Evolutionary conservation across 2,888 invertebrate species (phyloP).

Genomic region (Chloromyia formosa): DNA sequence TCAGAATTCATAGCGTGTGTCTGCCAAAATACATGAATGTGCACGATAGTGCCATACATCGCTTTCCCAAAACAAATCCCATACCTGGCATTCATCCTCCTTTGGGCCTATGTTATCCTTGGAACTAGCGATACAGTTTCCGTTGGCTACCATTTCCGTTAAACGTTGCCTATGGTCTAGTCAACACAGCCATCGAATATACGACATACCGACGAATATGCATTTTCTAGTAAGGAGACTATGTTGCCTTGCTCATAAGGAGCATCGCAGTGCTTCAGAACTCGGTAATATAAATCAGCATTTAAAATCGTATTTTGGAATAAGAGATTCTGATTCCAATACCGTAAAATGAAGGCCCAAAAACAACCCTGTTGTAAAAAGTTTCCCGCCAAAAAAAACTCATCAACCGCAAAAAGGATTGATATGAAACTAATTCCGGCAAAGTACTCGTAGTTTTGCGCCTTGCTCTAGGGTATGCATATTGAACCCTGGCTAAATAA

Average conservation of each 20-base stretch:
- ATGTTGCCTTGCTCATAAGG: not conserved
- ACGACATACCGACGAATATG: slow-evolving; percentile 23
- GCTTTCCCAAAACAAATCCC: slow-evolving; percentile 32
- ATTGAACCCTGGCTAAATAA: too few species aligned
- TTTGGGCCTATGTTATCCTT: slow-evolving; percentile 33
- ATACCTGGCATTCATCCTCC: slow-evolving; percentile 45
- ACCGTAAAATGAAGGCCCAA: too few species aligned
- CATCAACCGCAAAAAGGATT: too few species aligned
- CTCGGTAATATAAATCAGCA: too few species aligned
- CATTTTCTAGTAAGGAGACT: slow-evolving; percentile 5
- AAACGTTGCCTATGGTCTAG: not conserved
- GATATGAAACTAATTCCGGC: too few species aligned
- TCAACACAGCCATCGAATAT: slow-evolving; percentile 2
- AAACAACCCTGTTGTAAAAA: too few species aligned
- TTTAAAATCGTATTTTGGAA: too few species aligned
- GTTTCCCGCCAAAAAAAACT: too few species aligned
- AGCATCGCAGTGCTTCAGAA: not conserved
- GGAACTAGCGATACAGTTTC: slow-evolving; percentile 3
- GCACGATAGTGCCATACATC: slow-evolving; percentile 47
- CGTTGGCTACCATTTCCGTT: slow-evolving; percentile 38
- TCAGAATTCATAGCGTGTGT: slow-evolving; percentile 50
- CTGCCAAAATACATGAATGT: slow-evolving; percentile 46
- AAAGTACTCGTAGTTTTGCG: too few species aligned
- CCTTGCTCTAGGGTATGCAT: too few species aligned
- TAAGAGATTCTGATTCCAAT: too few species aligned